Percentiles rank a stretch among this genome's conserved stretches.
Evolutionary conservation across 2,888 invertebrate genomes (phyloP).

Genomic region (Agrilus biguttatus): DNA sequence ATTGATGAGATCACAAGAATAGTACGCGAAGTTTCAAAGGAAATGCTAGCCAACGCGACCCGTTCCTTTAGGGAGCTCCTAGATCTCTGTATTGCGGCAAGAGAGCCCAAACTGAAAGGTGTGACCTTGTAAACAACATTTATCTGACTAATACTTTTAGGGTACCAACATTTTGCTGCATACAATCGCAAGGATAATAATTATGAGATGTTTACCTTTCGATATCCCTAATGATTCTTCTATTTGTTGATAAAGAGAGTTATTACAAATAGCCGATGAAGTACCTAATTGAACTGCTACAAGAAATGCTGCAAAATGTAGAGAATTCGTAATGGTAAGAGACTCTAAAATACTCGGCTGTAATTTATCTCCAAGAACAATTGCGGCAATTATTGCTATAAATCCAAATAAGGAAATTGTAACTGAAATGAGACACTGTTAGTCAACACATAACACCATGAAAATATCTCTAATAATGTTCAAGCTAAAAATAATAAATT

Average conservation of each 20-base stretch:
- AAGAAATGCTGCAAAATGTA: constrained; percentile 55
- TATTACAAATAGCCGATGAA: constrained; percentile 63
- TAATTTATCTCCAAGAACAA: constrained; percentile 47
- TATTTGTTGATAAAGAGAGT: constrained; percentile 68
- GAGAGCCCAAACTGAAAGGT: too few species aligned
- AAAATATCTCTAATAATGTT: too few species aligned
- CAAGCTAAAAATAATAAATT: constrained; percentile 19
- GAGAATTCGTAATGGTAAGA: constrained; percentile 45
- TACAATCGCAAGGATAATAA: too few species aligned
- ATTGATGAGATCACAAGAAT: too few species aligned
- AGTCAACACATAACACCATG: not conserved
- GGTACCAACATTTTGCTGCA: too few species aligned
- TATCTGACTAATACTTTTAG: too few species aligned
- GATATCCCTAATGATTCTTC: constrained; percentile 63
- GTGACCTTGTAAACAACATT: too few species aligned
- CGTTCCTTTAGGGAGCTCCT: too few species aligned
- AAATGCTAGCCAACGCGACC: too few species aligned
- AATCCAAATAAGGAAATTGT: constrained; percentile 41
- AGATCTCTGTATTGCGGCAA: too few species aligned
- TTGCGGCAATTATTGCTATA: constrained; percentile 46
- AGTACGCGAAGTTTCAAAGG: too few species aligned
- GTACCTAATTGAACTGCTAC: constrained; percentile 65
- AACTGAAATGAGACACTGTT: constrained; percentile 6
- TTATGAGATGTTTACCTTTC: constrained; percentile 39
- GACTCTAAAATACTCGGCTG: constrained; percentile 53